Base-by-base conservation (phyloP, 2,888 invertebrate species). In the Volucella inanis region DNA sequence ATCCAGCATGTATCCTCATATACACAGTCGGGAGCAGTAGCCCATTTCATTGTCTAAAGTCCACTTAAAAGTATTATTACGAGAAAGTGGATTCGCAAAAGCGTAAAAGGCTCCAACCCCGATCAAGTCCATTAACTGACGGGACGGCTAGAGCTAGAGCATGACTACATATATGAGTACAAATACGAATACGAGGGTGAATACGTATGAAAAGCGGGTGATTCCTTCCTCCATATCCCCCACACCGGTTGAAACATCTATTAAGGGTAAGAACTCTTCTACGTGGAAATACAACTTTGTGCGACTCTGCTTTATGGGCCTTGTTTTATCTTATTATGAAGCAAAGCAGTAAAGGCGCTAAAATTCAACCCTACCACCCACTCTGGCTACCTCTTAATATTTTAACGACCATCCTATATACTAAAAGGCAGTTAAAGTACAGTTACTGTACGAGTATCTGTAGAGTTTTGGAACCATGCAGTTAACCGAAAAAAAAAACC, bases 31-130 rank as follows among this genome's bases (percentile, higher is more conserved):
- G 62, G 54, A 68, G 67, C 47, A 77, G 85, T 77, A 67, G 81
- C 72, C 72, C 77, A 72, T 81, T 85, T 81, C 76, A 85, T 72
- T 85, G 85, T 85, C 85, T 85, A 77, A 81, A 85, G 85, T 85
- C 85, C 85, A 85, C 81, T 85, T 85, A 81, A 81, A 85, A 81
- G 85, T 85, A 85, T 81, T 85, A 81, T 85, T 85, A 85, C 77
- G 71, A 81, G 76, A 81, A 61, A 81, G 85, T 85, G 77, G 85
- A 81, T 85, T 81, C 76, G 81, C 61, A 77, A 77, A 76, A 77
- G 85, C 71, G 81, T 81, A 64, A 80, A 85, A 72, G 71, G 77
- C 71, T 81, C 47, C 31, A 31, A 31, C 50, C 50, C 80, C 84
- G 65, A 80, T 84, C 75, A 76, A 80, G 84, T 79, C 84, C 84